Conservation (phyloP, 2,888 invertebrate species). For the Dicyrtoma fusca region DNA sequence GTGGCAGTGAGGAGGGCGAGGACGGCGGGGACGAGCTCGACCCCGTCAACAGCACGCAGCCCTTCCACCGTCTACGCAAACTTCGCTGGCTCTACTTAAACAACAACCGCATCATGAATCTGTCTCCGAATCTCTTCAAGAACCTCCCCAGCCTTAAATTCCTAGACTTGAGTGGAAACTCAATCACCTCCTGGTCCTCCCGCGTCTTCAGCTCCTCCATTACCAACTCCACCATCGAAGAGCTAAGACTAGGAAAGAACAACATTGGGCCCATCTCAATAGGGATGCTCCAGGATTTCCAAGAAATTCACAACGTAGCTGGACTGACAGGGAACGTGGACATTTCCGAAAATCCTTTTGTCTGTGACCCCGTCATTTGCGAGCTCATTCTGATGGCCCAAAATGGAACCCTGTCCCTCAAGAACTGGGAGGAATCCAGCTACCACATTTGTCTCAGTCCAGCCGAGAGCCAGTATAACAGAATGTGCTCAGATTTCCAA, state of each 20-base stretch:
- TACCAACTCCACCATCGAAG: conserved; percentile 60
- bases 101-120: conserved; percentile 63
- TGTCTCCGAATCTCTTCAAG: conserved; percentile 59
- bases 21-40: too few relatives aligned
- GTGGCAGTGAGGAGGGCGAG: background rate
- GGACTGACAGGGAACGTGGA: conserved; percentile 60
- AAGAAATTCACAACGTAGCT: conserved; percentile 57
- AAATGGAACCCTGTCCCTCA: conserved; percentile 16
- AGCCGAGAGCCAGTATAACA: background rate
- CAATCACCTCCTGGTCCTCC: conserved; percentile 65
- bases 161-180: conserved; percentile 65
- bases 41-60: background rate
- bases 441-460: conserved; percentile 45
- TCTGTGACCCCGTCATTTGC: conserved; percentile 66
- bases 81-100: conserved; percentile 63
- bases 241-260: conserved; percentile 64
- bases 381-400: conserved; percentile 57
- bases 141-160: conserved; percentile 61
- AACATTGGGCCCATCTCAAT: conserved; percentile 65
- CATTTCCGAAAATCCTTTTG: conserved; percentile 65
- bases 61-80: conserved; percentile 45
- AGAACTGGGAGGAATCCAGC: conserved; percentile 26
- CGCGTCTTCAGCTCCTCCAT: conserved; percentile 61
- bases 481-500: conserved; percentile 1
- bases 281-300: conserved; percentile 66